phyloP scores from a whole-genome alignment of 1,140 invertebrate genomes.

The Drosophila repleta region DNA sequence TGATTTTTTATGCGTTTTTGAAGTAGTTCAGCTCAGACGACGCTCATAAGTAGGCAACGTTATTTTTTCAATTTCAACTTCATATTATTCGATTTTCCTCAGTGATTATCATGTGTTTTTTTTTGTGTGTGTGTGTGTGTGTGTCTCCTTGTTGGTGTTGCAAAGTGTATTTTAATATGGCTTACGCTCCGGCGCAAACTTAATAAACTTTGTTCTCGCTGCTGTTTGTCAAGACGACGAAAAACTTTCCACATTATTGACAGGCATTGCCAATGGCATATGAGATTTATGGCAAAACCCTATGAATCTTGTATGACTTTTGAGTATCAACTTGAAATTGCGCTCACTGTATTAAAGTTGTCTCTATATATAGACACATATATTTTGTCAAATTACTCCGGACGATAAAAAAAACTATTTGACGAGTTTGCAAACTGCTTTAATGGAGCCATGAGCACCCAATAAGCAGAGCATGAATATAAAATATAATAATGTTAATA shows the following conservation, averaged over 20 bases:
- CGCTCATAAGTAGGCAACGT: constrained; percentile 61
- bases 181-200: constrained; percentile 59
- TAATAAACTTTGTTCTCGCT: constrained; percentile 63
- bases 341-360: constrained; percentile 9
- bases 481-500: neutral
- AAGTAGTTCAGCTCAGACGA: constrained; percentile 60
- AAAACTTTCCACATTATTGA: constrained; percentile 57
- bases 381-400: constrained; percentile 7
- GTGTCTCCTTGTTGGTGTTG: constrained; percentile 49
- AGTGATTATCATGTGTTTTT: constrained; percentile 38
- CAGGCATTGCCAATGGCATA: constrained; percentile 47
- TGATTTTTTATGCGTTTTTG: constrained; percentile 80
- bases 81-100: constrained; percentile 42
- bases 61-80: constrained; percentile 56
- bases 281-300: constrained; percentile 59
- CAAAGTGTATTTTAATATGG: constrained; percentile 68
- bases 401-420: neutral
- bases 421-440: neutral
- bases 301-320: constrained; percentile 60
- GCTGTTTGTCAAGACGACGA: constrained; percentile 27
- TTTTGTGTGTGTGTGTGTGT: constrained; percentile 19
- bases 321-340: constrained; percentile 55
- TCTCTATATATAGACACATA: neutral
- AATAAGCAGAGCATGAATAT: neutral
- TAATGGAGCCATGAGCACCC: too few species aligned